Base-by-base conservation (phyloP, 1,140 invertebrate species). In the Zaprionus davidi region DNA sequence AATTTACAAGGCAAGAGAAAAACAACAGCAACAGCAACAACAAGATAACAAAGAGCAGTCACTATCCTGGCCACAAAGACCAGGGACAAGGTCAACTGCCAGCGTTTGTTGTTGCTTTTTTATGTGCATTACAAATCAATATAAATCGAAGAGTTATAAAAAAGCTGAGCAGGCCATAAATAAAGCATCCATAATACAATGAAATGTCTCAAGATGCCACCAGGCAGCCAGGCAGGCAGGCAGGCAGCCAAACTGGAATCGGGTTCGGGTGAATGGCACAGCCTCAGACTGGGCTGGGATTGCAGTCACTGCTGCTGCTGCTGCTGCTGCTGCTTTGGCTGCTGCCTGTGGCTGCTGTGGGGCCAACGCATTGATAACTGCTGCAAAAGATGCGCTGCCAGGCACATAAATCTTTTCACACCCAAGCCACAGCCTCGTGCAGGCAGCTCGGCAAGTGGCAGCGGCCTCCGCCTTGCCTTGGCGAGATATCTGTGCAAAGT, bases 141-240 rank as follows among this genome's bases (percentile, higher is more conserved):
- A 88, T 84, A 87, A 87, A 90, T 87, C 85, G 84, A 90, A 87
- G 81, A 90, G 84, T 87, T 88, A 77, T 87, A 87, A 87, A 87
- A 69, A 88, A 75, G 71, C 84, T 78, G 85, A 80, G 66, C 84
- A 87, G 75, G 68, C 85, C 84, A 87, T 87, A 87, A 87, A 87
- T 79, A 84, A 46, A 88, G 77, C 75, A 70, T 44, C 75, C 74
- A 31, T 34, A 26, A 57, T 74, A 87, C 85, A 87, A 87, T 90
- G 78, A 87, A 88, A 76, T 87, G 82, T 85, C 82, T 78, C 82
- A 85, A 81, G 78, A 78, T 78, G 78, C 78, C 78, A 81, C 76
- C 76, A 75, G 55, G 41, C 41, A 44, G 34, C 11, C 68, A 72
- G 20, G 36, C 36, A 38, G 36, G 3, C 57, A 73, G 34, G 24